Evolutionary conservation across 1,140 invertebrate genomes (phyloP).

Genomic region (Oreohelix idahoensis): DNA sequence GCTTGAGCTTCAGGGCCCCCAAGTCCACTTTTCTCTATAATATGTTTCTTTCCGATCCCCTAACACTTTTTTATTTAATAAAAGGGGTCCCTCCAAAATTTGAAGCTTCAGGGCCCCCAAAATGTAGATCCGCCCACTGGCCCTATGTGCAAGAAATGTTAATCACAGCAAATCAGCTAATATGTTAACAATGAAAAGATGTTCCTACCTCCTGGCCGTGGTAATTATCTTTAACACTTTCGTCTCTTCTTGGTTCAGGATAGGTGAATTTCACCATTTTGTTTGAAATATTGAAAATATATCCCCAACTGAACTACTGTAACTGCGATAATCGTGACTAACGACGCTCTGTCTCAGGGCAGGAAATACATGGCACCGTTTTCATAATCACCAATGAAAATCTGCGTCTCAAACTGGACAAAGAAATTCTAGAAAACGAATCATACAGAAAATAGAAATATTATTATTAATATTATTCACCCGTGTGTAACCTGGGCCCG

Average conservation of each 20-base stretch:
- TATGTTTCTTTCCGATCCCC: too few species aligned
- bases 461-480: too few species aligned
- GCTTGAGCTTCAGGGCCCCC: too few species aligned
- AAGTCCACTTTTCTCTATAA: too few species aligned
- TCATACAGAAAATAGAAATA: too few species aligned
- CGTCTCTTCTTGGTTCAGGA: slow-evolving; percentile 84
- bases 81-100: background rate
- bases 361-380: background rate
- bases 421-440: background rate
- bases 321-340: background rate
- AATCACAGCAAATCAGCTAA: background rate
- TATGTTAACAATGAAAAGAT: background rate
- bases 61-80: too few species aligned
- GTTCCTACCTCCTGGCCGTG: slow-evolving; percentile 86
- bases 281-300: background rate
- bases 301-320: background rate
- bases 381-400: background rate
- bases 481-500: too few species aligned
- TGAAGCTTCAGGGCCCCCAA: background rate
- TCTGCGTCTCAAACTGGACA: background rate
- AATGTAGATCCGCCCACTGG: background rate
- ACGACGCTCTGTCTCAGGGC: background rate
- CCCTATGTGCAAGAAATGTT: background rate
- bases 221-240: slow-evolving; percentile 84
- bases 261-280: slow-evolving; percentile 75